phyloP scores from a whole-genome alignment of 1,140 invertebrate genomes.

The Anastrepha ludens region DNA sequence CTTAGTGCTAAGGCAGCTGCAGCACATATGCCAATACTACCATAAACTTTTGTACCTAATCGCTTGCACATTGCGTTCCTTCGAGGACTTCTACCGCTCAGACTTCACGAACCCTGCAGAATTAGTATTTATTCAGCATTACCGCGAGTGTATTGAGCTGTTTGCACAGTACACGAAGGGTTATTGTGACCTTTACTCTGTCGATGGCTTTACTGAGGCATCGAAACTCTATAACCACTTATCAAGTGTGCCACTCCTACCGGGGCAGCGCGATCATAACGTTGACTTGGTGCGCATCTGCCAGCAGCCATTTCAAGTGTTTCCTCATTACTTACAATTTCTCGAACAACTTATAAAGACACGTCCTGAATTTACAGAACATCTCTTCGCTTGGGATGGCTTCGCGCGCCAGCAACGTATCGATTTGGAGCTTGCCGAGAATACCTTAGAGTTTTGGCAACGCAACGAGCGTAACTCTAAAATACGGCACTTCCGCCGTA shows the following conservation, averaged over 20 bases:
- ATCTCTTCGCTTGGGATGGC: constrained; percentile 65
- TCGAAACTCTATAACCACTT: constrained; percentile 58
- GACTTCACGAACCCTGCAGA: constrained; percentile 79
- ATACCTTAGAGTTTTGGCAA: constrained; percentile 71
- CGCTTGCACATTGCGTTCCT: constrained; percentile 80
- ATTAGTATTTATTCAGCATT: constrained; percentile 81
- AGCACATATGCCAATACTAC: constrained; percentile 76
- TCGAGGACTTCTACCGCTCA: constrained; percentile 80
- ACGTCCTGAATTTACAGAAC: constrained; percentile 64
- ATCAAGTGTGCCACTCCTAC: constrained; percentile 59
- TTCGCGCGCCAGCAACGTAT: constrained; percentile 67
- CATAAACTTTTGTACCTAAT: constrained; percentile 82
- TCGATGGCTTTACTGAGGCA: constrained; percentile 75
- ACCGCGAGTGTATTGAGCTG: constrained; percentile 82
- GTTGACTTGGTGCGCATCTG: constrained; percentile 65
- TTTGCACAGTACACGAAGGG: constrained; percentile 84
- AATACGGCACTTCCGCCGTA: constrained; percentile 62
- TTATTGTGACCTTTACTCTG: constrained; percentile 84
- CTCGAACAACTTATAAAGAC: constrained; percentile 66
- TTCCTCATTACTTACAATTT: constrained; percentile 67
- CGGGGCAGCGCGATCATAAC: constrained; percentile 4
- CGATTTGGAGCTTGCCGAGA: constrained; percentile 69
- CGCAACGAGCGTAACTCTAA: constrained; percentile 65
- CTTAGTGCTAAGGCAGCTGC: constrained; percentile 41
- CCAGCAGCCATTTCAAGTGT: constrained; percentile 68